A percentile compares a stretch with the other conserved stretches of the same genome.
These are phyloP conservation scores for Cephus spinipes DNA, from an alignment of 2,888 invertebrate species.

Conservation along the genomic window DNA sequence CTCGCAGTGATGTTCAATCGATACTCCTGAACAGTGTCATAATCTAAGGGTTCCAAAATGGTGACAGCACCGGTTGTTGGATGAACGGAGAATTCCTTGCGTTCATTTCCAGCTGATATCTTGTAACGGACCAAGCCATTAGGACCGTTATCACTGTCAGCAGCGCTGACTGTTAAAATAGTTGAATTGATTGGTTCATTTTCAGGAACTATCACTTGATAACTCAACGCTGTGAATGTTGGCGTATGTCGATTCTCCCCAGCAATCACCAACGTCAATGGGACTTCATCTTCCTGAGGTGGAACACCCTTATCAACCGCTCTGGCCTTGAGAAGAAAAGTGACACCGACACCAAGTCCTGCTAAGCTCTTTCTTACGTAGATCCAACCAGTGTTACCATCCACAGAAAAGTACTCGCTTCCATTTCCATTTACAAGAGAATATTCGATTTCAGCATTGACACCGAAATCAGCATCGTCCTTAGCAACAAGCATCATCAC, in stretches of 20 bases:
- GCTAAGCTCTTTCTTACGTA: conserved; percentile 74
- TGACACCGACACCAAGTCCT: conserved; percentile 73
- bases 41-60: conserved; percentile 85
- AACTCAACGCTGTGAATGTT: conserved; percentile 84
- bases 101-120: conserved; percentile 86
- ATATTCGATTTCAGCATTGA: conserved; percentile 91
- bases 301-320: conserved; percentile 92
- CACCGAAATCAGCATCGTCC: conserved; percentile 85
- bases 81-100: conserved; percentile 84
- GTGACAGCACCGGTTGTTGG: conserved; percentile 82
- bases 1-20: conserved; percentile 87
- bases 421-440: conserved; percentile 81
- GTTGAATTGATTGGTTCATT: conserved; percentile 89
- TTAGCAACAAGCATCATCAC: conserved; percentile 80
- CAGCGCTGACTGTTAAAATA: conserved; percentile 86
- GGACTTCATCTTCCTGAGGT: conserved; percentile 82
- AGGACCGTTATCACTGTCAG: conserved; percentile 87
- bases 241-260: conserved; percentile 87
- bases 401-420: conserved; percentile 79
- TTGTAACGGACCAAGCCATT: conserved; percentile 90
- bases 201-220: conserved; percentile 92
- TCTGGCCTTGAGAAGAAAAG: conserved; percentile 71
- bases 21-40: conserved; percentile 87
- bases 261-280: conserved; percentile 82
- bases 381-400: conserved; percentile 86